phyloP scores from a whole-genome alignment of 2,888 invertebrate species.

The Cephus pygmeus region DNA sequence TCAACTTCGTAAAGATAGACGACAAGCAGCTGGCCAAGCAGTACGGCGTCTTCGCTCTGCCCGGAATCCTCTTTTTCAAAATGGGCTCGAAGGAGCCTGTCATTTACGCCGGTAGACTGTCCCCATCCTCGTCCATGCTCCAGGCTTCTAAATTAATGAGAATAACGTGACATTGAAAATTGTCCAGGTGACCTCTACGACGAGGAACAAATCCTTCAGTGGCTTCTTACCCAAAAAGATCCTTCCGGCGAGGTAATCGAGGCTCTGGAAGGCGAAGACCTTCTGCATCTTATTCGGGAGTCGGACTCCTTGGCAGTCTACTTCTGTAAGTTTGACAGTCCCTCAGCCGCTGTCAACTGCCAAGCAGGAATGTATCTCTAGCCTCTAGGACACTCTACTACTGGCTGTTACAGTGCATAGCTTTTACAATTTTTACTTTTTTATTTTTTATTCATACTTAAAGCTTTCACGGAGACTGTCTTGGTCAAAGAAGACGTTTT shows the following conservation, averaged over 20 bases:
- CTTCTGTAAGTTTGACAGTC: constrained; percentile 82
- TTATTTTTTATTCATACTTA: background rate
- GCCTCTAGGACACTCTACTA: constrained; percentile 28
- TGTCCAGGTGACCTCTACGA: constrained; percentile 82
- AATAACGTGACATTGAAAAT: too few relatives aligned
- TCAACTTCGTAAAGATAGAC: constrained; percentile 93
- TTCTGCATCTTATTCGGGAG: constrained; percentile 80
- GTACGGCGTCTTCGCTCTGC: constrained; percentile 89
- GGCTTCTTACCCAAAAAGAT: constrained; percentile 92
- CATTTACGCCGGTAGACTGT: constrained; percentile 81
- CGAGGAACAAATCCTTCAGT: constrained; percentile 88
- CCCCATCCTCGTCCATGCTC: too few relatives aligned
- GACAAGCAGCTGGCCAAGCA: constrained; percentile 89
- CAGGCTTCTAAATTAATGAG: too few relatives aligned
- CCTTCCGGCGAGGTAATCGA: constrained; percentile 92
- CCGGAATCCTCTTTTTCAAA: constrained; percentile 91
- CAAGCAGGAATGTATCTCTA: constrained; percentile 54
- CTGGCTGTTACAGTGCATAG: background rate
- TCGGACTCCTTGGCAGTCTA: constrained; percentile 88
- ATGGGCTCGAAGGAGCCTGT: constrained; percentile 89
- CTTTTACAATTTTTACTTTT: too few relatives aligned
- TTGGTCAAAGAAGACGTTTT: too few relatives aligned
- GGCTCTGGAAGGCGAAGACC: constrained; percentile 83
- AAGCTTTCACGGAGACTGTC: too few relatives aligned
- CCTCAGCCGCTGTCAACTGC: constrained; percentile 41